Conservation (phyloP, 2,113 vertebrate species). For the Donacobius atricapilla region DNA sequence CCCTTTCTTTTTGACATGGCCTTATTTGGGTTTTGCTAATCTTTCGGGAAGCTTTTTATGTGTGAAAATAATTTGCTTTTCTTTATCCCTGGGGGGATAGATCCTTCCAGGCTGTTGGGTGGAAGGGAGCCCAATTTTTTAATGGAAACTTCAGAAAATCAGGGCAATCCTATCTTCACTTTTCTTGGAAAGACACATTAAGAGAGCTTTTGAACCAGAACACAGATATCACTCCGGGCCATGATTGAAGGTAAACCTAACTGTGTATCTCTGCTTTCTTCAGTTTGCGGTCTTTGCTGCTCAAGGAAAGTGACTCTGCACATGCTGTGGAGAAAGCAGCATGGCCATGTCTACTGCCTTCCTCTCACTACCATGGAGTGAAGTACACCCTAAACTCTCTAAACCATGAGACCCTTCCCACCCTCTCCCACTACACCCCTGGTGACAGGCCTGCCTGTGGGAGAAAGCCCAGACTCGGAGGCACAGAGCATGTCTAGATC, state of each 20-base stretch:
- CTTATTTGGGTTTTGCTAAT: not conserved
- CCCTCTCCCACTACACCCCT: accelerated
- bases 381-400: not conserved
- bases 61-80: not conserved
- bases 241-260: not conserved
- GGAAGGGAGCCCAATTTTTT: not conserved
- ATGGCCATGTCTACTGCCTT: not conserved
- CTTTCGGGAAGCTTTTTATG: not conserved
- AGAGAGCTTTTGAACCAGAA: not conserved
- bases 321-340: not conserved
- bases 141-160: not conserved
- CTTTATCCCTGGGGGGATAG: not conserved
- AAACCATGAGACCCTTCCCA: accelerated
- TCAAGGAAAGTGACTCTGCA: not conserved
- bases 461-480: not conserved
- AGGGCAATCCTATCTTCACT: not conserved
- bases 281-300: not conserved
- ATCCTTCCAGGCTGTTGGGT: not conserved
- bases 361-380: accelerated
- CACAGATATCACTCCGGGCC: not conserved
- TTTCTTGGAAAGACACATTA: not conserved
- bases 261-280: not conserved
- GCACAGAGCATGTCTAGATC: not conserved
- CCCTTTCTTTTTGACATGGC: not conserved
- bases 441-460: accelerated